Conservation (phyloP, 2,113 vertebrate genomes). For the Malaclemys terrapin region DNA sequence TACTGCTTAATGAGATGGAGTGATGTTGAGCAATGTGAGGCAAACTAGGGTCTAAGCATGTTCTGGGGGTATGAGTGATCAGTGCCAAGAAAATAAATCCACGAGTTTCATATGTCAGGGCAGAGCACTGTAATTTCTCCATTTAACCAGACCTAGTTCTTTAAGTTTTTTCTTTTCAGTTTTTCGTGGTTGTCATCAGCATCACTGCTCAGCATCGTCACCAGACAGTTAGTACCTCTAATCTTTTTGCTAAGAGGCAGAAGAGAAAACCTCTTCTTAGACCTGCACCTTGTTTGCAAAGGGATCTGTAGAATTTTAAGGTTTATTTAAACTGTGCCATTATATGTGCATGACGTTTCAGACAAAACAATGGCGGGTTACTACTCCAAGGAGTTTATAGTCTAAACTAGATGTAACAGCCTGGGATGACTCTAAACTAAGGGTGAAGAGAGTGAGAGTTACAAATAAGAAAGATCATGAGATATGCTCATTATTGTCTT, state of each 20-base stretch:
- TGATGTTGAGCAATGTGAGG: background rate
- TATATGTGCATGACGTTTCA: background rate
- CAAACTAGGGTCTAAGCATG: background rate
- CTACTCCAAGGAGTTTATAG: background rate
- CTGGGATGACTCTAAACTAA: background rate
- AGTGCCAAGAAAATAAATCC: accelerated
- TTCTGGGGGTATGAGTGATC: background rate
- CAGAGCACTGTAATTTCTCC: accelerated
- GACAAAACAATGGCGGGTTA: background rate
- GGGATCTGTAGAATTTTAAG: background rate
- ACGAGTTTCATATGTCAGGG: accelerated
- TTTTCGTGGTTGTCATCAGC: background rate
- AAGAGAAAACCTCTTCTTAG: background rate
- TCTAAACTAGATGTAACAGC: background rate
- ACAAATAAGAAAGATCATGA: background rate
- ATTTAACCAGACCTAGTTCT: accelerated
- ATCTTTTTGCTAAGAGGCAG: background rate
- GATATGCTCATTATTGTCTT: background rate
- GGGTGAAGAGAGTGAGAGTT: background rate
- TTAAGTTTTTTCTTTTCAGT: background rate
- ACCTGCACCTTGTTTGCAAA: background rate
- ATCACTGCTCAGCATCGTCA: background rate
- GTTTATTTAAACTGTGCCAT: background rate
- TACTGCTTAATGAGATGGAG: background rate
- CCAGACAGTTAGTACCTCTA: background rate